Evolutionary conservation across 2,888 invertebrate species (phyloP), one percentile per base, ranked within the genome.

Genomic region (Seira sanloemensis): DNA sequence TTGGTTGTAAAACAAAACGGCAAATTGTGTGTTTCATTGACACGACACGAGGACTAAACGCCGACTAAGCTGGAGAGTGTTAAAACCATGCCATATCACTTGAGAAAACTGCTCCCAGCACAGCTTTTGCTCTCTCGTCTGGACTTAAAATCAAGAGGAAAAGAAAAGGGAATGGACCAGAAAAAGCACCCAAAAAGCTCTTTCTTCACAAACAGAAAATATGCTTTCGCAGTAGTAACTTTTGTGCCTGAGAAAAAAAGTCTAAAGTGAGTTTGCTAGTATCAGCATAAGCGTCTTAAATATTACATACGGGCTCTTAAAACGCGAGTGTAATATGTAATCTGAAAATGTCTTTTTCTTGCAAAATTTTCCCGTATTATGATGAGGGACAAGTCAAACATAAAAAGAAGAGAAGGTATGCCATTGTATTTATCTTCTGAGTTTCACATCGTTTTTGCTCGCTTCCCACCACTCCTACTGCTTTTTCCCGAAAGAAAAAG

Each of bases 61-160:
- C 69, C 65, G 78, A 84, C 84, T 84, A 78, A 78, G 66, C 84
- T 74, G 78, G 84, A 84, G 78, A 50, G 68, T 68, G 74, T 37
- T 78, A 69, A 78, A 78, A 50, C 25, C 73, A 76, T 27, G 27
- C 68, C 50, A 58, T 77, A 18, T 19, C 9, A 68, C 18, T 16
- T 25, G 24, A 27, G 18, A 18, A 68, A 24, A 68, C 1, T 26
- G 68, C 50, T 50, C 16, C 16, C 50, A 50, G 50, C 50, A n/a
- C 50, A 2, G 50, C 50, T n/a, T n/a, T n/a, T n/a, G 50, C 50
- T 50, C 50, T 50, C 50, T 18, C 50, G 50, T 50, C 50, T 50
- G 50, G 50, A 50, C 50, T 50, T 50, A 16, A 50, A 50, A 50
- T 50, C 5, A 7, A 50, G 50, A 50, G 50, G 37, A 37, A 37